phyloP scores from a whole-genome alignment of 2,888 invertebrate species.

The Chydorus sphaericus region DNA sequence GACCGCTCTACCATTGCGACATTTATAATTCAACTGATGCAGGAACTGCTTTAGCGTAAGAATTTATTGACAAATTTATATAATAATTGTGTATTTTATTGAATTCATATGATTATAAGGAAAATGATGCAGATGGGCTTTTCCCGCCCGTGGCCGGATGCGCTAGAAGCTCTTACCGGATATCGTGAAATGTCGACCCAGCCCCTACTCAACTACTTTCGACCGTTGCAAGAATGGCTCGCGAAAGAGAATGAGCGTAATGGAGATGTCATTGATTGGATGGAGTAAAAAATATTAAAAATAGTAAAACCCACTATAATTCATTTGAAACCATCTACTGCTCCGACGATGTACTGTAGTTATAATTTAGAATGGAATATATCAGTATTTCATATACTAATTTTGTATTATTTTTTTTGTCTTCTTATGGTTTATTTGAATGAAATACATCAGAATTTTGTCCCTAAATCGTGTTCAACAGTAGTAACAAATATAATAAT shows the following conservation, averaged over 20 bases:
- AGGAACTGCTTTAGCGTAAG: slow-evolving; percentile 26
- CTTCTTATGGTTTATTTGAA: too few species aligned
- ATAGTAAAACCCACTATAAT: too few species aligned
- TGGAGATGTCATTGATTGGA: slow-evolving; percentile 30
- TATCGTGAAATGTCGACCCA: slow-evolving; percentile 29
- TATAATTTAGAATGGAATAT: too few species aligned
- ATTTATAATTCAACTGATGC: slow-evolving; percentile 31
- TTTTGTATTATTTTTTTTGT: too few species aligned
- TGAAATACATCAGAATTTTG: too few species aligned
- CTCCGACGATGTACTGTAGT: too few species aligned
- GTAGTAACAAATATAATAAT: too few species aligned
- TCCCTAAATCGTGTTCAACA: too few species aligned
- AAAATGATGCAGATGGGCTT: slow-evolving; percentile 32
- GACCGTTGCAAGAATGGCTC: slow-evolving; percentile 34
- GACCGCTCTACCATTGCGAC: slow-evolving; percentile 27
- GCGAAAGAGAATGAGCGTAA: slow-evolving; percentile 27
- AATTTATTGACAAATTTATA: background rate
- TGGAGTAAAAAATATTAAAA: too few species aligned
- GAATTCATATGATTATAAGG: too few species aligned
- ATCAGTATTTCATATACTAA: too few species aligned
- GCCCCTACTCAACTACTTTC: slow-evolving; percentile 34
- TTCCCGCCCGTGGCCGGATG: slow-evolving; percentile 36
- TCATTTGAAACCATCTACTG: too few species aligned
- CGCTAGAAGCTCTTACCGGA: slow-evolving; percentile 32
- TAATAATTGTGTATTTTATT: background rate